Percentiles rank a stretch among this genome's conserved stretches.
phyloP scores from a whole-genome alignment of 1,140 invertebrate genomes.

The Ruditapes philippinarum region DNA sequence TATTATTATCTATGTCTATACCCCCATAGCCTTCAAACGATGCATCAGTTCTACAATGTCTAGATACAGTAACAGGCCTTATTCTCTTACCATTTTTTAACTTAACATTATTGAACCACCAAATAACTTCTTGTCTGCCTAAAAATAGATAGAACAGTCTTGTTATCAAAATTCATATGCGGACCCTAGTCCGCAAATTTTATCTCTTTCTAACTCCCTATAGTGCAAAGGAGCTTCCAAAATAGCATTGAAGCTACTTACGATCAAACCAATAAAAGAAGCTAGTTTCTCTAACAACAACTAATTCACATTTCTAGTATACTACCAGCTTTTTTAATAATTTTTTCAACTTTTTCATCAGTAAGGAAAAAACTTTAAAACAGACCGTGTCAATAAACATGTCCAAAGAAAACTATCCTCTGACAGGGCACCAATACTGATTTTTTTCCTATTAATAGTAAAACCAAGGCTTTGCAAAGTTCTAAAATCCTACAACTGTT shows the following conservation, averaged over 20 bases:
- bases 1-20: neutral
- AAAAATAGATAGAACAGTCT: neutral
- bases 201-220: conserved; percentile 38
- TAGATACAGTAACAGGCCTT: neutral
- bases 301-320: neutral
- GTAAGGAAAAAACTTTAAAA: conserved; percentile 64
- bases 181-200: conserved; percentile 9
- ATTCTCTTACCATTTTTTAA: conserved; percentile 13
- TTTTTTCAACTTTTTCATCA: conserved; percentile 62
- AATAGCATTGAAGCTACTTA: conserved; percentile 46
- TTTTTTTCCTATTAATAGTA: conserved; percentile 47
- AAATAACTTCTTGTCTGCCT: conserved; percentile 24
- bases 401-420: conserved; percentile 57
- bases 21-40: neutral
- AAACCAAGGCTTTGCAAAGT: conserved; percentile 40
- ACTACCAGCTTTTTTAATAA: neutral
- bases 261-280: conserved; percentile 53
- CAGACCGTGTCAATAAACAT: conserved; percentile 57
- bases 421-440: conserved; percentile 61
- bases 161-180: conserved; percentile 41
- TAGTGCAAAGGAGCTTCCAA: conserved; percentile 44
- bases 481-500: neutral
- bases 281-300: conserved; percentile 46
- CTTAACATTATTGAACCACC: conserved; percentile 41
- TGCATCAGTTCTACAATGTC: neutral